Base-by-base conservation (phyloP, 2,797 vertebrate genomes). In the Sphaeramia orbicularis region DNA sequence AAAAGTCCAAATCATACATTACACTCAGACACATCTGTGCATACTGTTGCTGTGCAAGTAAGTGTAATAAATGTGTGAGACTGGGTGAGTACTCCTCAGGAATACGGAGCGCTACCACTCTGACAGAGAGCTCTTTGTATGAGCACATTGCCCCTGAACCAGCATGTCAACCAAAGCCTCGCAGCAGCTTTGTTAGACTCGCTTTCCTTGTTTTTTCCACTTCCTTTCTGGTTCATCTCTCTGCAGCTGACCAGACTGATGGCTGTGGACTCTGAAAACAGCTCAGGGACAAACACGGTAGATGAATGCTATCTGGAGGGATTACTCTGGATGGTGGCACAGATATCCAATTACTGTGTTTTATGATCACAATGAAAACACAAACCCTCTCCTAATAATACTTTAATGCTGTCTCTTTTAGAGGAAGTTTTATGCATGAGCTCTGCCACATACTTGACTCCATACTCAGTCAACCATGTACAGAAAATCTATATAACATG, bases 101-200 rank as follows among this genome's bases (percentile, higher is more conserved):
- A 93, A 93, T 93, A 92, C 80, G 83, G 89, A 93, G 84, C 80
- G 66, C 73, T 44, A 32, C 30, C 53, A 27, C 47, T 49, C 71
- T 80, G 73, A 93, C 90, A 93, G 87, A 89, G 88, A 78, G 67
- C 72, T 78, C 92, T 91, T 91, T 93, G 91, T 94, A 74, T 55
- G 71, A 14, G 30, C 78, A 70, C 65, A 52, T 47, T 74, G 76
- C 71, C 70, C 60, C 63, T 73, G 73, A 85, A 80, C 81, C 59
- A 68, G 76, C 72, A 70, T 71, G 78, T 68, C 81, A 52, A 63
- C 74, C 78, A 68, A 78, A 81, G 80, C 66, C 74, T 80, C 4
- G 27, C 65, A 81, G 77, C 71, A 71, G 62, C 83, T 86, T 86
- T 80, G 80, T 90, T 79, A 79, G 71, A 53, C 76, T 79, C 65